Base-by-base conservation (phyloP, 2,797 vertebrate species). In the Nannoperca obscura region DNA sequence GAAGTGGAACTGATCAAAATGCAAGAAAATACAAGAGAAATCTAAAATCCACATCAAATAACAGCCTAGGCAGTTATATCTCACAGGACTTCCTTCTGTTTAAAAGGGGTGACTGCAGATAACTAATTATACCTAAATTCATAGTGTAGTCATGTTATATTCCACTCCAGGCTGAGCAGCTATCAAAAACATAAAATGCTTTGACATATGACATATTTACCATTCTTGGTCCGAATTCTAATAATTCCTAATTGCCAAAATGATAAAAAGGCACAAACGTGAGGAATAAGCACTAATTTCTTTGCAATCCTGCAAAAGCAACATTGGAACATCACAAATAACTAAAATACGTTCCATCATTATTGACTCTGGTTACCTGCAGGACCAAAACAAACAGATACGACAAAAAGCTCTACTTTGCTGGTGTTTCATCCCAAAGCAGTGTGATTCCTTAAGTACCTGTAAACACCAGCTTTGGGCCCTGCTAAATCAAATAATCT, bases 391-490 rank as follows among this genome's bases (percentile, higher is more conserved):
- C 4, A 17, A 22, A 17, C 47, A 30, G 57, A 68, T 13, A 32
- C 36, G 17, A 22, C 9, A 58, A 60, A 68, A 68, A 65, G 19
- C 46, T 44, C 5, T 24, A 32, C 0, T 15, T 27, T 30, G 15
- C 57, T n/a, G 34, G 42, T 13, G 27, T 36, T 60, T 64, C 7
- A 57, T 74, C 55, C 49, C 20, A 53, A 67, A 58, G 42, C 38
- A n/a, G 22, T 15, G 54, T 30, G 1, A 58, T 44, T 63, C 34
- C 32, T 74, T 38, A 44, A 52, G 40, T 63, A 54, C 19, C 22
- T 32, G 50, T 57, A 65, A 67, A 69, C 57, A 52, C 13, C 58
- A 32, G 42, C 27, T 70, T 49, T 49, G 60, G 4, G 24, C 42
- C 20, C 22, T 44, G 20, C 44, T 74, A 53, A 40, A 69, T 64